Evolutionary conservation across 2,797 vertebrate genomes (phyloP).

Genomic region (Thamnophis elegans): DNA sequence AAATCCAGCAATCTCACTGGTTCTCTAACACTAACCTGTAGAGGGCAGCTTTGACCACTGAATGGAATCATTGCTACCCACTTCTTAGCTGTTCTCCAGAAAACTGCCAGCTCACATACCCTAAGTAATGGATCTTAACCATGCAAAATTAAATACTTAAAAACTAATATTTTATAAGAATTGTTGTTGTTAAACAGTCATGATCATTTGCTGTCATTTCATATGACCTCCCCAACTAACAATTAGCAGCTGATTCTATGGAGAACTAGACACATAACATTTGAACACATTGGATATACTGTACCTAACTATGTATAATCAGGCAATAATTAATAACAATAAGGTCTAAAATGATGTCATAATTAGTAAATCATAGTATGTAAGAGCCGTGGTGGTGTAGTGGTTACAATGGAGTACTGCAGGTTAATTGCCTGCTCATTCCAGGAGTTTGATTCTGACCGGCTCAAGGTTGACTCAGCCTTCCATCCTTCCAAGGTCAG

Average conservation of each 20-base stretch:
- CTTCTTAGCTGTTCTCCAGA: not conserved
- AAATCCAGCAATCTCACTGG: not conserved
- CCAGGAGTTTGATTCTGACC: too few relatives aligned
- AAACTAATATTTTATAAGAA: not conserved
- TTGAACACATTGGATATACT: not conserved
- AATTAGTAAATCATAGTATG: not conserved
- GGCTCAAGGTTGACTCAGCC: too few relatives aligned
- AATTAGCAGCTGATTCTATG: not conserved
- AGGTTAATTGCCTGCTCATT: too few relatives aligned
- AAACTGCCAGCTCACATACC: not conserved
- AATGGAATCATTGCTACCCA: not conserved
- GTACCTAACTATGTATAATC: not conserved
- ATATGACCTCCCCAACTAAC: not conserved
- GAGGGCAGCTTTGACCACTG: constrained; percentile 11
- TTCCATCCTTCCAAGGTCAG: too few relatives aligned
- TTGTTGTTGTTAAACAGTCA: not conserved
- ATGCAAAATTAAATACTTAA: not conserved
- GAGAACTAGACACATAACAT: not conserved
- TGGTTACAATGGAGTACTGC: too few relatives aligned
- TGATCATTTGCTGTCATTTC: not conserved
- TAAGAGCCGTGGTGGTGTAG: too few relatives aligned
- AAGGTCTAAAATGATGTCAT: not conserved
- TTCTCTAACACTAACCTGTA: not conserved
- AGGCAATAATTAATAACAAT: not conserved
- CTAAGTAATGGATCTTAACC: not conserved